These are phyloP conservation scores for Drosophila simulans DNA, from an alignment of 1,140 invertebrate species.

Conservation along the genomic window DNA sequence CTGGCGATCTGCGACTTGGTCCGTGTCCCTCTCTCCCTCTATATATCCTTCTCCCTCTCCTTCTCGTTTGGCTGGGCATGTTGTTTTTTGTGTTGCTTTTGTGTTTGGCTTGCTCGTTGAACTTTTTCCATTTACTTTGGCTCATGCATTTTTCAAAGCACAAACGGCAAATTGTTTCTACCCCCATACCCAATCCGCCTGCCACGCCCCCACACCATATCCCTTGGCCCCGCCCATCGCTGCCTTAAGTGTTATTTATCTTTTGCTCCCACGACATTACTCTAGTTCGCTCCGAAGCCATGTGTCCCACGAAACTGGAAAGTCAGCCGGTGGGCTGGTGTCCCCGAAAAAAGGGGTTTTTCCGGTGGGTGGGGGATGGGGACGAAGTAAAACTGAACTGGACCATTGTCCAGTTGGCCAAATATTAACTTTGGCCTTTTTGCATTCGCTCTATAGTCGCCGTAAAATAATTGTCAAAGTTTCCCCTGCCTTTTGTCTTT, in stretches of 20 bases:
- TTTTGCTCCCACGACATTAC: slow-evolving; percentile 80
- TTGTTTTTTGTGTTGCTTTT: slow-evolving; percentile 53
- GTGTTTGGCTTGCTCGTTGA: slow-evolving; percentile 66
- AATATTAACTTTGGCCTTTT: slow-evolving; percentile 75
- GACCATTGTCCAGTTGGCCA: slow-evolving; percentile 75
- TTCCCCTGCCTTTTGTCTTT: slow-evolving; percentile 30
- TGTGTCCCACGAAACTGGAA: slow-evolving; percentile 39
- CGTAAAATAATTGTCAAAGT: slow-evolving; percentile 56
- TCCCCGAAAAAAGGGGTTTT: slow-evolving; percentile 1
- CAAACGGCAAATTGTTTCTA: slow-evolving; percentile 82
- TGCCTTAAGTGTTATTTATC: slow-evolving; percentile 81
- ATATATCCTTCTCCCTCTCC: background rate
- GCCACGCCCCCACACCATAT: slow-evolving; percentile 9
- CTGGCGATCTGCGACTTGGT: slow-evolving; percentile 22
- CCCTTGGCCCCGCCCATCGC: slow-evolving; percentile 35
- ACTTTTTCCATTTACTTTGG: slow-evolving; percentile 83
- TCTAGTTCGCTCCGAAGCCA: slow-evolving; percentile 64
- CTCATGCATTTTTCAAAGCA: slow-evolving; percentile 82
- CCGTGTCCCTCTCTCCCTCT: background rate
- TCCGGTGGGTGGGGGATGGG: background rate
- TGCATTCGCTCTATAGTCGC: slow-evolving; percentile 42
- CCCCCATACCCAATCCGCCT: slow-evolving; percentile 1
- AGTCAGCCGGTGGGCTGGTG: slow-evolving; percentile 19
- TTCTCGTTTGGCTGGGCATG: slow-evolving; percentile 5
- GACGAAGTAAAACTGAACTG: slow-evolving; percentile 6